Evolutionary conservation across 2,113 vertebrate species (phyloP).

Genomic region (Penelope pileata): DNA sequence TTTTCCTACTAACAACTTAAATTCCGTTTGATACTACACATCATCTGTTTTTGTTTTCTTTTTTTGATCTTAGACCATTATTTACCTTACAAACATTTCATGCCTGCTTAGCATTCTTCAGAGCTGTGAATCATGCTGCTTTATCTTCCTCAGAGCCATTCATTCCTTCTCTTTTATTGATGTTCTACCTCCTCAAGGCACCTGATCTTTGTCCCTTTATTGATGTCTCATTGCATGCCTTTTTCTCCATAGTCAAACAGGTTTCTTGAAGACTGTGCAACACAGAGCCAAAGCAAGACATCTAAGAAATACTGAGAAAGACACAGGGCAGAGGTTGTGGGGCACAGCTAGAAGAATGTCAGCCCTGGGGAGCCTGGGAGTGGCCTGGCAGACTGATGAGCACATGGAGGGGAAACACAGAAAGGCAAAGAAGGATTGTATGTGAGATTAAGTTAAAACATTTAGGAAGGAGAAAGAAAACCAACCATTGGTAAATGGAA

Average conservation of each 20-base stretch:
- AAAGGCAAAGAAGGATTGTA: background rate
- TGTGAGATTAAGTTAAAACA: background rate
- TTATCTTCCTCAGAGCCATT: conserved; percentile 5
- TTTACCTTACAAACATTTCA: conserved; percentile 43
- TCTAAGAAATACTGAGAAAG: conserved; percentile 1
- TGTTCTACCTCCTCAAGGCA: conserved; percentile 2
- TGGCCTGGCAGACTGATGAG: background rate
- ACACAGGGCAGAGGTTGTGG: background rate
- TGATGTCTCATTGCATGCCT: conserved; percentile 19
- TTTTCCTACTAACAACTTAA: conserved; percentile 23
- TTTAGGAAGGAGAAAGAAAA: background rate
- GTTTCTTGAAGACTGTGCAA: background rate
- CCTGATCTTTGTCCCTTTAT: conserved; percentile 52
- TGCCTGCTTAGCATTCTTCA: conserved; percentile 21
- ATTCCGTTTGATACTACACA: conserved; percentile 28
- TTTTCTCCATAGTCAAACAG: conserved; percentile 10
- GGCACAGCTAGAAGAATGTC: background rate
- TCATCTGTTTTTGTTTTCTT: conserved; percentile 18
- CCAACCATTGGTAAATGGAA: background rate
- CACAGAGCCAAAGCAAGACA: conserved; percentile 11
- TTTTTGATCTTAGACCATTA: conserved; percentile 34
- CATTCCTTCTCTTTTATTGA: conserved; percentile 30
- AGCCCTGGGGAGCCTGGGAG: background rate
- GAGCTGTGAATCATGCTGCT: background rate
- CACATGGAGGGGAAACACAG: background rate